These are phyloP conservation scores for Grallaria varia DNA, from an alignment of 2,113 vertebrate species.

Conservation along the genomic window DNA sequence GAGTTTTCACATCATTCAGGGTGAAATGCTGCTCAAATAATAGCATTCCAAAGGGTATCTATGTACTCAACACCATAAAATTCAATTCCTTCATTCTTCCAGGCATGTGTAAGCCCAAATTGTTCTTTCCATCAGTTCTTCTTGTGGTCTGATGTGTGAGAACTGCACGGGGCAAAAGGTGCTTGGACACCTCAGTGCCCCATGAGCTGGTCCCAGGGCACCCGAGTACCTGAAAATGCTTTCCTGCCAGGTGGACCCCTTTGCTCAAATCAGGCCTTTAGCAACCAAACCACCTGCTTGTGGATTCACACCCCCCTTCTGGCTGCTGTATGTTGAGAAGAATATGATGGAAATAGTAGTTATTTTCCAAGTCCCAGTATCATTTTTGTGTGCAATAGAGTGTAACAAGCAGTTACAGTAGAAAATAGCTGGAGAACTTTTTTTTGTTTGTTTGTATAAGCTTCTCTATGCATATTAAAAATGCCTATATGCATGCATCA, in stretches of 20 bases:
- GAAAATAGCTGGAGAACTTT: neutral
- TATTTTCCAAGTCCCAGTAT: neutral
- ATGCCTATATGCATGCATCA: neutral
- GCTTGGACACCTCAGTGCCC: neutral
- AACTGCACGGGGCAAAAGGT: neutral
- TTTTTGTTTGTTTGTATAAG: neutral
- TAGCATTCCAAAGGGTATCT: neutral
- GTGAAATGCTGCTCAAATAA: neutral
- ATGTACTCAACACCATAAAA: neutral
- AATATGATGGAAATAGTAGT: neutral
- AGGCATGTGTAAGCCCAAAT: neutral
- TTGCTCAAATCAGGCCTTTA: neutral
- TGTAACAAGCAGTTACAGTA: neutral
- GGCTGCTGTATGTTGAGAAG: neutral
- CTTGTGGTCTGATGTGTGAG: neutral
- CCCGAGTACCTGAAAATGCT: rapidly evolving
- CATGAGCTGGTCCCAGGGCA: rapidly evolving
- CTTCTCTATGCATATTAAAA: neutral
- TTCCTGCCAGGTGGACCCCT: neutral
- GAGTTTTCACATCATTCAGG: neutral
- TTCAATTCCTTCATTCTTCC: neutral
- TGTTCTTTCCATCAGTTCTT: neutral
- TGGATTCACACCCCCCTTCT: neutral
- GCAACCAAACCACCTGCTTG: neutral
- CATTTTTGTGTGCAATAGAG: neutral